phyloP scores from a whole-genome alignment of 2,113 vertebrate genomes.

The Channa maculata region DNA sequence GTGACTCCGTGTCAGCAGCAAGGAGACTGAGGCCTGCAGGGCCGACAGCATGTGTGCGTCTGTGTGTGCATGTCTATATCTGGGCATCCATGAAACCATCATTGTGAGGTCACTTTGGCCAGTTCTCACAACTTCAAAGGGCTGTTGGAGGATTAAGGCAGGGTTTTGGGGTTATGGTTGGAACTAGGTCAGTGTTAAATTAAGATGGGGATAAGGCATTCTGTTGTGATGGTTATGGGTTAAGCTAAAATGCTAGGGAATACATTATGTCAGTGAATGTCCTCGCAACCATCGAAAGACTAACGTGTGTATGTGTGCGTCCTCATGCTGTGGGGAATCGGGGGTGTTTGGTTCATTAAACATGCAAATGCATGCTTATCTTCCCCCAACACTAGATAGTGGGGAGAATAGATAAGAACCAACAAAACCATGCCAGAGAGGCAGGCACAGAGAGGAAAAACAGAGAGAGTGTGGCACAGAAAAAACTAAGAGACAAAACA shows the following conservation, averaged over 20 bases:
- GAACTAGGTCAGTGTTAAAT: no score
- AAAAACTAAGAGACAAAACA: constrained; percentile 46
- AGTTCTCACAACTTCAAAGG: no score
- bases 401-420: constrained; percentile 83
- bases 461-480: constrained; percentile 18
- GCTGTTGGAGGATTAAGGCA: no score
- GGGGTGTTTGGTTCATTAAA: constrained; percentile 82
- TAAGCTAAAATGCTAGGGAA: no score
- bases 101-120: no score
- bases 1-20: constrained; percentile 68
- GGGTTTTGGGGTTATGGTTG: no score
- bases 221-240: no score
- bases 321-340: constrained; percentile 64
- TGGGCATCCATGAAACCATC: neutral
- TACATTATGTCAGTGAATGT: no score
- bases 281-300: no score
- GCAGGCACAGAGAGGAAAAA: constrained; percentile 36
- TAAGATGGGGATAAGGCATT: no score
- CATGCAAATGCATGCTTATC: constrained; percentile 88
- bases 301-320: constrained; percentile 41
- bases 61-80: constrained; percentile 1
- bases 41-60: constrained; percentile 41
- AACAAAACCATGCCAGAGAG: constrained; percentile 69
- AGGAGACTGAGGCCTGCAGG: constrained; percentile 66
- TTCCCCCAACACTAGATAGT: constrained; percentile 85